Percentiles rank a stretch among this genome's conserved stretches.
Evolutionary conservation across 2,797 vertebrate species (phyloP).

Genomic region (Pteronotus mesoamericanus): DNA sequence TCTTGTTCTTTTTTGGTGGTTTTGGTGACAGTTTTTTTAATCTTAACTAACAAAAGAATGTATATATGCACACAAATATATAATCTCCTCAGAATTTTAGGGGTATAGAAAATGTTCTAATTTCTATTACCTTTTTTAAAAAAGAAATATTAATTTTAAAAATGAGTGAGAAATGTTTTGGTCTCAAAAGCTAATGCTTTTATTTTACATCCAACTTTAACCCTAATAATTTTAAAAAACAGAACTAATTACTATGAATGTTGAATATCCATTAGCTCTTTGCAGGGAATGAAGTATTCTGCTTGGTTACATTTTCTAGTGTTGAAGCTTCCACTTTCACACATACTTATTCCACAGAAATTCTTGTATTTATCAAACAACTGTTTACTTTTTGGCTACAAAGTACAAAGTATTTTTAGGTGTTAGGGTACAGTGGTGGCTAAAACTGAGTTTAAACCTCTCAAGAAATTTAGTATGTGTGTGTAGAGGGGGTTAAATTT

Average conservation of each 20-base stretch:
- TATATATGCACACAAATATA: too few relatives aligned
- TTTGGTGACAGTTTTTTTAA: background rate
- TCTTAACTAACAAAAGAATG: background rate
- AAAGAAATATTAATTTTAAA: background rate
- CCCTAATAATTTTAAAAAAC: background rate
- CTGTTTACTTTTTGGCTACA: background rate
- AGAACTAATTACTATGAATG: background rate
- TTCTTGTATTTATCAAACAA: background rate
- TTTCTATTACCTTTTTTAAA: background rate
- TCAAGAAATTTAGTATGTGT: background rate
- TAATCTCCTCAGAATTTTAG: background rate
- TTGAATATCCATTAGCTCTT: background rate
- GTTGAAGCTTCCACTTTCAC: background rate
- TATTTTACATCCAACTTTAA: background rate
- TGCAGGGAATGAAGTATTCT: background rate
- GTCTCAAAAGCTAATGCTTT: background rate
- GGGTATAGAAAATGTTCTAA: background rate
- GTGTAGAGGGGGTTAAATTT: background rate
- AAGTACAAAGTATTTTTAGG: background rate
- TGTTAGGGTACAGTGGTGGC: background rate
- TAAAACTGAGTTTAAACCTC: too few relatives aligned
- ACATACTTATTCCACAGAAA: background rate
- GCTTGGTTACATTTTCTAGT: background rate
- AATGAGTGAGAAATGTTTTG: background rate
- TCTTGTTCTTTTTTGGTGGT: background rate